Conservation (phyloP, 1,140 invertebrate species). For the Ceratitis capitata region DNA sequence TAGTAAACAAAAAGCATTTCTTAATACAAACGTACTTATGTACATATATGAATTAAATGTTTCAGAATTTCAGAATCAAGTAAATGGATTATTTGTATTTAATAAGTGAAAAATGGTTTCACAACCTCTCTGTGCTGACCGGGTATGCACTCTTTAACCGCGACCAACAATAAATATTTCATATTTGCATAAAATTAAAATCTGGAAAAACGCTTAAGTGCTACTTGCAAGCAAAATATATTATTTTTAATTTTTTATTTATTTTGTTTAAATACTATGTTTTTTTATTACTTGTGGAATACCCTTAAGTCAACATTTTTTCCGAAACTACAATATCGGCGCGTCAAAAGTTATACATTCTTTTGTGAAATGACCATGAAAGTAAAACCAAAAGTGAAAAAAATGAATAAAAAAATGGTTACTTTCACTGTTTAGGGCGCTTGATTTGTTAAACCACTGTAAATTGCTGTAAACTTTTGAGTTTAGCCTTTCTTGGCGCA, state of each 20-base stretch:
- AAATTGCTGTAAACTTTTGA: constrained; percentile 9
- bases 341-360: not conserved
- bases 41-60: too few species aligned
- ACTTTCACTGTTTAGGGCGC: constrained; percentile 19
- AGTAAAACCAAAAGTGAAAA: not conserved
- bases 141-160: not conserved
- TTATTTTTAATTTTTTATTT: not conserved
- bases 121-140: not conserved
- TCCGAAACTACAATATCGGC: not conserved
- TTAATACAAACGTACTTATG: too few species aligned
- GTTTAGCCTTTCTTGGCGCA: too few species aligned
- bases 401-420: not conserved
- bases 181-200: not conserved
- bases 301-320: not conserved
- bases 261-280: not conserved
- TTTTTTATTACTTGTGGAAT: not conserved
- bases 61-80: too few species aligned
- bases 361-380: not conserved
- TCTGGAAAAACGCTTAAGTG: not conserved
- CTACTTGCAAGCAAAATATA: not conserved
- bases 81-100: too few species aligned
- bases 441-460: constrained; percentile 12
- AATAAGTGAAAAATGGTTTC: too few species aligned
- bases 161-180: not conserved
- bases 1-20: too few species aligned